Evolutionary conservation across 2,113 vertebrate species (phyloP), one percentile per base, ranked within the genome.

Genomic region (Apaloderma vittatum): DNA sequence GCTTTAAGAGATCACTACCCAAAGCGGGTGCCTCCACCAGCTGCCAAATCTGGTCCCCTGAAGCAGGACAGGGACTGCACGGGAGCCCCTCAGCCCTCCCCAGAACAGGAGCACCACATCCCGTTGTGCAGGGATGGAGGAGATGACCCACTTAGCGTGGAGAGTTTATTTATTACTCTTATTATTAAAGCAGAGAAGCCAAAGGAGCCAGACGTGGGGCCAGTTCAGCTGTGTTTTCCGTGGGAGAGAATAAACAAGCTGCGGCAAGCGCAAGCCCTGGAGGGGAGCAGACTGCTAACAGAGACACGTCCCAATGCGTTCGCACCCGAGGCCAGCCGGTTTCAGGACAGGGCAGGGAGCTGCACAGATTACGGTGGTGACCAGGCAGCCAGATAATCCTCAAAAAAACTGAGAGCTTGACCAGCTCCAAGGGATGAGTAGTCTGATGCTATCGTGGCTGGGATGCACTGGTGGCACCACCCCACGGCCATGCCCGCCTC

Each of bases 191-290:
- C 43, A 45, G 48, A 86, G 71, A 89, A 96, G 92, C 94, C 95
- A 95, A 92, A 85, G 71, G 58, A 95, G 89, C 70, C 89, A 96
- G 85, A 78, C 45, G 5, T 4, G 67, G 81, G 82, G 85, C 70
- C 89, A 68, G 85, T 61, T 96, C 89, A 96, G 79, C 94, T 76
- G 74, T 16, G 65, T 70, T 80, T 94, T 96, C 93, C n/a, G 61
- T 86, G 63, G 96, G 93, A 96, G 95, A 97, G 94, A 92, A 97
- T 93, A 97, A 97, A 97, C 89, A 98, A 90, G 76, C 55, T 1
- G 1, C 45, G 7, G 88, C 87, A 92, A 95, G 94, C 9, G 0
- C 5, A 8, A 96, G 83, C 87, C 76, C 80, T 2, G 1, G 37
- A 40, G 61, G 58, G 76, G 29, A 84, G 76, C 89, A 94, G 70